A percentile compares a stretch with the other conserved stretches of the same genome.
These are phyloP conservation scores for Marcusenius ussheri DNA, from an alignment of 2,113 vertebrate genomes.

Conservation along the genomic window DNA sequence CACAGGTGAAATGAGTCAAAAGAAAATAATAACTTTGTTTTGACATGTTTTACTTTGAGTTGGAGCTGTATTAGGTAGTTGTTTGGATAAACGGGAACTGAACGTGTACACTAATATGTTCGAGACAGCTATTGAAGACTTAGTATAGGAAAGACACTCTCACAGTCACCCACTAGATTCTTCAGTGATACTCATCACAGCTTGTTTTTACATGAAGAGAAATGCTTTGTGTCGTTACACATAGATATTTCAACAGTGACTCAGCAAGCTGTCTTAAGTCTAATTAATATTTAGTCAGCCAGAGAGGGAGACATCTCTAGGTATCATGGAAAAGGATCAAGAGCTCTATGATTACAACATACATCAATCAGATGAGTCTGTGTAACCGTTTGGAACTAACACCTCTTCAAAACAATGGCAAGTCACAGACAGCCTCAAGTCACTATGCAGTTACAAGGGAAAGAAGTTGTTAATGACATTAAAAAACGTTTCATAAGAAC, in stretches of 20 bases:
- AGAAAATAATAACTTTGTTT: background rate
- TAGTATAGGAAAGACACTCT: background rate
- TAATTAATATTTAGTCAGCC: background rate
- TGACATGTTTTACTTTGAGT: background rate
- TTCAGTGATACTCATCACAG: background rate
- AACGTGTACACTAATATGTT: background rate
- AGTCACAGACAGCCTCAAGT: background rate
- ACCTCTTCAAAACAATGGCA: background rate
- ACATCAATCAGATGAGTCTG: background rate
- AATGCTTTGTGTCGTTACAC: background rate
- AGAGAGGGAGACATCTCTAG: background rate
- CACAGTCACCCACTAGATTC: background rate
- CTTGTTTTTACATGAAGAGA: background rate
- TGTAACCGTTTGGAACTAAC: background rate
- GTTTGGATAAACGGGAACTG: background rate
- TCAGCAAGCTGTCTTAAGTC: slow-evolving; percentile 31
- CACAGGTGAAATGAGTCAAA: background rate
- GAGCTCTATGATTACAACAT: background rate
- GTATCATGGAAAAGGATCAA: background rate
- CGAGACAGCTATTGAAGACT: background rate
- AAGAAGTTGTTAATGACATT: background rate
- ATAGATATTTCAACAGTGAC: slow-evolving; percentile 11
- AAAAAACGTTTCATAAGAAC: background rate
- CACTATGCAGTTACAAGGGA: background rate
- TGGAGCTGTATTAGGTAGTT: background rate